Conservation (phyloP, 1,140 invertebrate genomes). For the Neodiprion pinetum region DNA sequence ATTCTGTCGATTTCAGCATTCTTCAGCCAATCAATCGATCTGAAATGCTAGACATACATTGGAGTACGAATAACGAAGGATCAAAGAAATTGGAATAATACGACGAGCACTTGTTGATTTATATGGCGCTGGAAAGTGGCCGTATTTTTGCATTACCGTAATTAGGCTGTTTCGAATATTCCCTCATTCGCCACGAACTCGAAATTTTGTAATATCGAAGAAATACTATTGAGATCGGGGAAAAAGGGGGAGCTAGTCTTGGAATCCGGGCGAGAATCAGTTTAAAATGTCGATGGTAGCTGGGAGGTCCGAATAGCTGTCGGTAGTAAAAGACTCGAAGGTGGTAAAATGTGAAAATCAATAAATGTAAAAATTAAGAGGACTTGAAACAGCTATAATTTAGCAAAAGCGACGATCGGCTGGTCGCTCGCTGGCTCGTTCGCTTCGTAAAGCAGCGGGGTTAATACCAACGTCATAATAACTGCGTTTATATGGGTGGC, state of each 20-base stretch:
- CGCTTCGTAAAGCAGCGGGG: slow-evolving; percentile 29
- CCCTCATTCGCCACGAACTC: neutral
- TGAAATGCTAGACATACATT: too few relatives aligned
- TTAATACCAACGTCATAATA: slow-evolving; percentile 56
- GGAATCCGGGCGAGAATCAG: too few relatives aligned
- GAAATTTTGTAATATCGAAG: neutral
- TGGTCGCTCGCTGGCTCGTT: neutral
- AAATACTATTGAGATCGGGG: neutral
- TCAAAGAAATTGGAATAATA: too few relatives aligned
- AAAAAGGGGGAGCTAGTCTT: too few relatives aligned
- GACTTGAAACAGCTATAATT: slow-evolving; percentile 51
- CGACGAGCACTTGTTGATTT: too few relatives aligned
- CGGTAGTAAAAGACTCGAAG: slow-evolving; percentile 28
- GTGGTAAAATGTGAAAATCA: slow-evolving; percentile 61
- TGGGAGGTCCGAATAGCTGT: neutral
- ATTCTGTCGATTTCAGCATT: too few relatives aligned
- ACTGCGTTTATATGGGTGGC: slow-evolving; percentile 37
- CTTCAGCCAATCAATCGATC: too few relatives aligned
- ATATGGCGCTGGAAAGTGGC: too few relatives aligned
- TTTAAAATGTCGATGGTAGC: too few relatives aligned
- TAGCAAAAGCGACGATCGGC: slow-evolving; percentile 19
- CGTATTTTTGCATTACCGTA: too few relatives aligned
- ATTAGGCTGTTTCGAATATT: too few relatives aligned
- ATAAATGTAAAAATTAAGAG: slow-evolving; percentile 60
- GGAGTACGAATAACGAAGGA: too few relatives aligned